Conservation (phyloP, 1,140 invertebrate species). For the Magallana gigas region DNA sequence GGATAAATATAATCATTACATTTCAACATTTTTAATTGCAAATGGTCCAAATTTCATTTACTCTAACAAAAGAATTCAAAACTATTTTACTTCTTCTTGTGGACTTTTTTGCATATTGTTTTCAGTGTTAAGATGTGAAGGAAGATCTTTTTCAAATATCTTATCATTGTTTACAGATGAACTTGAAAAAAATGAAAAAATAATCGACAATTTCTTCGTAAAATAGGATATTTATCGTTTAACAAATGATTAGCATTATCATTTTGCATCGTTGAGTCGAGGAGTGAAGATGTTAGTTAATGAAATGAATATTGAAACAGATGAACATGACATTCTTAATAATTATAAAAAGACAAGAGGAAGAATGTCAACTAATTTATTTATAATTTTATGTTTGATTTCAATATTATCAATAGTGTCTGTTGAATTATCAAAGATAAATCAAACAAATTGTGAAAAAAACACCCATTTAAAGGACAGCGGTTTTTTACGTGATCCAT, state of each 20-base stretch:
- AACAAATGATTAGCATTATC: neutral
- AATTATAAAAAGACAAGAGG: neutral
- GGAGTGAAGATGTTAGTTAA: neutral
- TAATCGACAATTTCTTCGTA: neutral
- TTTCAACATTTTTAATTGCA: neutral
- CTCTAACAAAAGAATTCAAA: conserved; percentile 1
- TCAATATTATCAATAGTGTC: conserved; percentile 6
- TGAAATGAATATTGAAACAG: conserved; percentile 1
- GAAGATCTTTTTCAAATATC: neutral
- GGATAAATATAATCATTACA: conserved; percentile 2
- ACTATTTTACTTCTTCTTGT: neutral
- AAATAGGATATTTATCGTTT: neutral
- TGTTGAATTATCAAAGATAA: neutral
- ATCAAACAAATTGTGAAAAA: neutral
- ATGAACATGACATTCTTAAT: conserved; percentile 1
- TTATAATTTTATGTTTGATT: conserved; percentile 8
- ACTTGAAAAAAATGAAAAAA: neutral
- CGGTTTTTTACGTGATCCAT: neutral
- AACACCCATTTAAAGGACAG: neutral
- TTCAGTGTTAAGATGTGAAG: neutral
- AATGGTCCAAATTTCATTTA: neutral
- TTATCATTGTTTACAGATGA: neutral
- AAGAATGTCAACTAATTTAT: neutral
- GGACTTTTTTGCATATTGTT: neutral
- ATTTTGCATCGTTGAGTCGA: neutral